Evolutionary conservation across 2,797 vertebrate genomes (phyloP), one percentile per base, ranked within the genome.

Genomic region (Numenius phaeopus): DNA sequence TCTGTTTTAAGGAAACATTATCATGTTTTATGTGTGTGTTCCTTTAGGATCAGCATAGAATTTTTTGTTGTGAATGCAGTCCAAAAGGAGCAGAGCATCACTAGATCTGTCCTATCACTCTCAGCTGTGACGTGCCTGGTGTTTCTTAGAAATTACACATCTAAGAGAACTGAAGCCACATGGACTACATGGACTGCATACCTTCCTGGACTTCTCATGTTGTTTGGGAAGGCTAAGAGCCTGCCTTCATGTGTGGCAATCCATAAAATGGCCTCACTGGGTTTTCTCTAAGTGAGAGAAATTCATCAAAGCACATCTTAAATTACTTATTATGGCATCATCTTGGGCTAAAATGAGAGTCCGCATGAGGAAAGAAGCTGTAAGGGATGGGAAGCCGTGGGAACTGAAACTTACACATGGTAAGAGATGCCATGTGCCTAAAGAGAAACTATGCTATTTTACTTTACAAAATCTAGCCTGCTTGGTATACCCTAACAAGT

Each of bases 291-390:
- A 95, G 79, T 87, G 75, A 84, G n/a, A 91, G 62, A 94, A 96
- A 82, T 78, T 93, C 86, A 95, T 89, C 90, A 95, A 94, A 96
- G 93, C 87, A 96, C 96, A 97, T 97, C 89, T 97, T 97, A 96
- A 95, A 94, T 97, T 97, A 95, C 88, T 97, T 98, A 96, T 72
- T 94, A 87, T 62, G 80, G 94, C 91, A 96, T 95, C 89, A 96
- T 95, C 91, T 81, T 84, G 52, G 58, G 83, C 85, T 96, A 95
- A 95, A 96, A 92, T 52, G 64, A 81, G 87, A 95, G 71, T 65
- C 62, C 66, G 80, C 94, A 96, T 91, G 67, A 93, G 94, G 92
- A 94, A 87, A 96, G 94, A 97, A 95, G 93, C 93, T 97, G 84
- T 89, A 94, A 96, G 72, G 76, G 94, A 76, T 70, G 87, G 62